Evolutionary conservation across 2,113 vertebrate species (phyloP).

Genomic region (Etheostoma spectabile): DNA sequence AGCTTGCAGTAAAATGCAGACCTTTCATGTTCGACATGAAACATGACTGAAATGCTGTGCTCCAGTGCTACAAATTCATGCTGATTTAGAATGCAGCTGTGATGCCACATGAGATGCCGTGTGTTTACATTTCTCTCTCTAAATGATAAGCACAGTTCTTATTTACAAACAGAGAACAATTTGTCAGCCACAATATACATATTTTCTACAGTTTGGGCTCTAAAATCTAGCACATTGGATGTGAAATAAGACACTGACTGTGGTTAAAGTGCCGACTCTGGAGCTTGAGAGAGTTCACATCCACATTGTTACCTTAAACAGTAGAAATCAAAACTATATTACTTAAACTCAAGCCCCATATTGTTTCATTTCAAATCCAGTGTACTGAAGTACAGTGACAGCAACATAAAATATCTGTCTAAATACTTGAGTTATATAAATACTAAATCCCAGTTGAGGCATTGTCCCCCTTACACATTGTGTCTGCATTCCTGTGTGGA

Average conservation of each 20-base stretch:
- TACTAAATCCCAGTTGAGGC: slow-evolving; percentile 1
- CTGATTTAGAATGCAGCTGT: slow-evolving; percentile 26
- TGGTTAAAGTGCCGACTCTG: not conserved
- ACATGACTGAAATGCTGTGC: slow-evolving; percentile 23
- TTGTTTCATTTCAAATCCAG: not conserved
- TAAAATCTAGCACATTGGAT: not conserved
- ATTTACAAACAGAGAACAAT: slow-evolving; percentile 17
- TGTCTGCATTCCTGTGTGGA: slow-evolving; percentile 19
- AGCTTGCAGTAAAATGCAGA: slow-evolving; percentile 20
- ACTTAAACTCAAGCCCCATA: not conserved
- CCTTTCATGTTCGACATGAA: slow-evolving; percentile 2
- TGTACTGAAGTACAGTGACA: not conserved
- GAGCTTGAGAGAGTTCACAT: not conserved
- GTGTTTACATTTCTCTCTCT: not conserved
- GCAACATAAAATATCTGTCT: not conserved
- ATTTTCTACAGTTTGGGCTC: not conserved
- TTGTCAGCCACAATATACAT: not conserved
- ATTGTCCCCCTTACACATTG: not conserved
- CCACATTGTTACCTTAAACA: not conserved
- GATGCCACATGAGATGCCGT: not conserved
- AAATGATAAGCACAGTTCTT: not conserved
- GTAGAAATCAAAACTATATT: not conserved
- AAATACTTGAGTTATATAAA: no score
- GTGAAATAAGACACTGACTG: not conserved
- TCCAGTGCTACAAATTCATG: slow-evolving; percentile 17